Evolutionary conservation across 2,797 vertebrate genomes (phyloP).

Genomic region (Gymnothorax javanicus): DNA sequence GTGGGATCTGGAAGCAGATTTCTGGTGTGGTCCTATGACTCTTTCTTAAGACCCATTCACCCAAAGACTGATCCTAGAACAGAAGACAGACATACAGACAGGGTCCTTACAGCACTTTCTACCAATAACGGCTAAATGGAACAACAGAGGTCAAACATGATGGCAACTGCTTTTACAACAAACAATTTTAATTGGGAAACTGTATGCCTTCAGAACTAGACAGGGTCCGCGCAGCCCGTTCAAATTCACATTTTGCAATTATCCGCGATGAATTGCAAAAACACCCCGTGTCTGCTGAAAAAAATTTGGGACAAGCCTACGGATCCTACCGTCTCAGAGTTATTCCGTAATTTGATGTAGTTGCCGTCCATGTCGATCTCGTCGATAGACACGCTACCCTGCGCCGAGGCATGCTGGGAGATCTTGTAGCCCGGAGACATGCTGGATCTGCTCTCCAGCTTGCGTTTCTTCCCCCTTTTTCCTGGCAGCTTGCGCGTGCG

Average conservation of each 20-base stretch:
- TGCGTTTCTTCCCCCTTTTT: conserved; percentile 75
- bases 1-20: conserved; percentile 74
- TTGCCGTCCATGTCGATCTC: conserved; percentile 77
- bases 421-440: conserved; percentile 61
- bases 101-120: neutral
- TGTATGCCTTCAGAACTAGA: neutral
- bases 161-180: neutral
- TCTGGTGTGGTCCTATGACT: conserved; percentile 63
- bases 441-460: conserved; percentile 62
- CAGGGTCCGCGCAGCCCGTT: no score
- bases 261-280: neutral
- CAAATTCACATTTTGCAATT: neutral
- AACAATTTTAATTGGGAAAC: neutral
- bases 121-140: neutral
- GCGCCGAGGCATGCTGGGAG: conserved; percentile 62
- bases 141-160: neutral
- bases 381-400: conserved; percentile 69
- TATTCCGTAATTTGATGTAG: conserved; percentile 78
- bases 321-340: conserved; percentile 66
- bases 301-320: neutral
- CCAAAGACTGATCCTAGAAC: conserved; percentile 75
- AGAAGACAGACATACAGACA: neutral
- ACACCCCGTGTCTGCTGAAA: no score
- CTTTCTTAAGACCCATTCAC: conserved; percentile 75
- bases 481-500: conserved; percentile 53